phyloP scores from a whole-genome alignment of 2,113 vertebrate genomes.

The Dicerorhinus sumatrensis region DNA sequence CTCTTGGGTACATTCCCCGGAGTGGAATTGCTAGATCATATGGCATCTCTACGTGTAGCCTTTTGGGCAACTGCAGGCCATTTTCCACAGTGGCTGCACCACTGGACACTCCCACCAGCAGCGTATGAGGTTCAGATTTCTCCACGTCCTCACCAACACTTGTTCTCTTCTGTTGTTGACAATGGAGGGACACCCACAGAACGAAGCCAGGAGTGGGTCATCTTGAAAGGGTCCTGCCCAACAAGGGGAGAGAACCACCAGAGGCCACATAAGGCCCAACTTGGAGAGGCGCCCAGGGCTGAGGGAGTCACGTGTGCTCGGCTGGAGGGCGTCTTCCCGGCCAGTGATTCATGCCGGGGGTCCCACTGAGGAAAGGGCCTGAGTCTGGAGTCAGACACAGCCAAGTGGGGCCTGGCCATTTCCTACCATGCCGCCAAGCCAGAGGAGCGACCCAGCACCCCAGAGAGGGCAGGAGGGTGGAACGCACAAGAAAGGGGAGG shows the following conservation, averaged over 20 bases:
- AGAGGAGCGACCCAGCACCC: neutral
- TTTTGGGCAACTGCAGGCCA: neutral
- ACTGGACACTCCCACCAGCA: too few species aligned
- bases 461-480: neutral
- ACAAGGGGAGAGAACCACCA: fast-evolving
- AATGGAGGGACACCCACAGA: neutral
- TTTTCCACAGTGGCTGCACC: neutral
- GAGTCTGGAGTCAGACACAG: neutral
- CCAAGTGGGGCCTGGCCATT: too few species aligned
- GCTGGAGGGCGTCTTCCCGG: neutral
- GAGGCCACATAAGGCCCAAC: neutral
- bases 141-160: neutral
- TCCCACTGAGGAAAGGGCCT: neutral
- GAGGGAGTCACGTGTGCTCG: neutral
- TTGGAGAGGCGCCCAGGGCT: neutral
- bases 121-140: neutral
- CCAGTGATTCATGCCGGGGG: neutral
- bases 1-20: neutral
- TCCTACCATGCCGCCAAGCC: neutral
- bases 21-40: neutral
- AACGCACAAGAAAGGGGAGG: neutral
- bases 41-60: neutral
- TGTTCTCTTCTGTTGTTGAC: neutral
- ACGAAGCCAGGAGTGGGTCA: neutral
- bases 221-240: neutral